Base-by-base conservation (phyloP, 2,797 vertebrate genomes). In the Dendrocincla fuliginosa region DNA sequence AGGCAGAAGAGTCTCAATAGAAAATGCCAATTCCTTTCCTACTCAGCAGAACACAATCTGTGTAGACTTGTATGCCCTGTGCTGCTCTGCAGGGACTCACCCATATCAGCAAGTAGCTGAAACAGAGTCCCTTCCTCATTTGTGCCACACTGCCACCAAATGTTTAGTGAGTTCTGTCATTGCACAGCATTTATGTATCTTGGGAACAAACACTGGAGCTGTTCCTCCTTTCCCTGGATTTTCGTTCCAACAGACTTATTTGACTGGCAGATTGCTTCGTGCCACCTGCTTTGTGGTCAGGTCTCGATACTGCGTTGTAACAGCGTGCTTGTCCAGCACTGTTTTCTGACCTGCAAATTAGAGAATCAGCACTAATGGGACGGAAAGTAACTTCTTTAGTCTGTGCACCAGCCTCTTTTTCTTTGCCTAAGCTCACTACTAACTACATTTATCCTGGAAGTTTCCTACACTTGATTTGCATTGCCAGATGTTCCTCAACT, bases 81-180 rank as follows among this genome's bases (percentile, higher is more conserved):
- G 27, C 32, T 39, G 16, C 44, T 73, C 50, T 39, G 46, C 41
- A 35, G 20, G 15, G 20, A 16, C 22, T n/a, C 16, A 42, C 16
- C 2, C 4, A 9, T 50, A 39, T 12, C 19, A 67, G 39, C 8
- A 37, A 49, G 30, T 33, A 44, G 35, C 27, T 55, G 13, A 35
- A 50, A 16, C 8, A 22, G 7, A 1, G 8, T 23, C 11, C 13
- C 71, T 59, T 50, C 14, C 41, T 82, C 14, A 19, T 50, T 63
- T 44, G 14, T 63, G 23, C 14, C 47, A 37, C 0, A 0, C 25
- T 59, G 17, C 30, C 12, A 18, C 30, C 11, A 11, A 12, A 33
- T 3, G 5, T 16, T 20, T 47, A 42, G 69, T 17, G 3, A 18
- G 6, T 47, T 46, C 61, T 74, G 15, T 53, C 6, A 30, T 57